phyloP scores from a whole-genome alignment of 2,888 invertebrate species.

The Cylindroiulus punctatus region DNA sequence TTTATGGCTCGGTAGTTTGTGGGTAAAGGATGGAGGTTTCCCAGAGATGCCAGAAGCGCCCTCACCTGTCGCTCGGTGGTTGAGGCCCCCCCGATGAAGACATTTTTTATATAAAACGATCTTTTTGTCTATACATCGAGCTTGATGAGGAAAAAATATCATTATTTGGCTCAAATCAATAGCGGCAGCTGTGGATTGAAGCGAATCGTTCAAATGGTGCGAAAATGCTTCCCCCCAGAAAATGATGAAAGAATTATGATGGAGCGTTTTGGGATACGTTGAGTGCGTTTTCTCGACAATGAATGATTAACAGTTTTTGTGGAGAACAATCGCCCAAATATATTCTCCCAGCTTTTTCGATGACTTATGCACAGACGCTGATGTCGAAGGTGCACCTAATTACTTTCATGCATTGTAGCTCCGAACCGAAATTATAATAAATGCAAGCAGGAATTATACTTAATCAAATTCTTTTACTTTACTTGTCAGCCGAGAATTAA shows the following conservation, averaged over 20 bases:
- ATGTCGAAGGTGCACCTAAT: constrained; percentile 10
- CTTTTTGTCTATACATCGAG: constrained; percentile 44
- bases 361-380: constrained; percentile 24
- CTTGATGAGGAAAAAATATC: constrained; percentile 49
- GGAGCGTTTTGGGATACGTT: constrained; percentile 49
- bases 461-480: constrained; percentile 44
- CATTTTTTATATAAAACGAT: background rate
- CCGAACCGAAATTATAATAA: constrained; percentile 37
- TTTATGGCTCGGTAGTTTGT: constrained; percentile 29
- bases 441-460: constrained; percentile 45
- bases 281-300: constrained; percentile 46
- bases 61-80: background rate
- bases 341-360: constrained; percentile 36
- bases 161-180: constrained; percentile 45
- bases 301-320: constrained; percentile 44
- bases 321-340: constrained; percentile 25
- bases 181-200: constrained; percentile 52
- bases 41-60: background rate
- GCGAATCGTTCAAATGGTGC: constrained; percentile 28
- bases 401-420: constrained; percentile 22
- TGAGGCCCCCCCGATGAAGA: background rate
- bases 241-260: constrained; percentile 53
- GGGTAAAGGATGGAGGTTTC: constrained; percentile 26
- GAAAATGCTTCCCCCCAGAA: constrained; percentile 10
- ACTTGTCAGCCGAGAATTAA: constrained; percentile 32